A percentile compares a stretch with the other conserved stretches of the same genome.
Evolutionary conservation across 2,888 invertebrate species (phyloP).

Genomic region (Metallyticus violacea): DNA sequence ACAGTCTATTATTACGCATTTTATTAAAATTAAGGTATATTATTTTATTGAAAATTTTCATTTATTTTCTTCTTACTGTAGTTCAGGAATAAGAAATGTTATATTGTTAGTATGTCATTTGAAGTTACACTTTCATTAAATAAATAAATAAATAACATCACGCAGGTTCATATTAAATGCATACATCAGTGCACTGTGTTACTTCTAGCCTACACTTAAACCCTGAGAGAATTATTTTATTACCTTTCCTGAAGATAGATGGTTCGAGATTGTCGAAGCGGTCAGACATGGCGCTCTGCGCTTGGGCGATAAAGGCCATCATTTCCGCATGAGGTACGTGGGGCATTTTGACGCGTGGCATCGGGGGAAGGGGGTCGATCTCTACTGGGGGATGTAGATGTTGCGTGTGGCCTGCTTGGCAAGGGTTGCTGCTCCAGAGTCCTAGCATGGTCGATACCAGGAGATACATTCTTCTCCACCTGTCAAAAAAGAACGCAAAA

Average conservation of each 20-base stretch:
- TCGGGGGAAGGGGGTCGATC: constrained; percentile 35
- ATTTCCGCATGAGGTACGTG: constrained; percentile 41
- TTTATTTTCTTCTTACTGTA: too few species aligned
- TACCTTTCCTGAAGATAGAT: constrained; percentile 41
- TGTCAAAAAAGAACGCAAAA: neutral
- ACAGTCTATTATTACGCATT: too few species aligned
- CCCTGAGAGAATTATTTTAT: too few species aligned
- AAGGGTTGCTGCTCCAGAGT: neutral
- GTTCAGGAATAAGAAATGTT: too few species aligned
- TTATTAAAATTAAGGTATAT: too few species aligned
- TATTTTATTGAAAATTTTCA: too few species aligned
- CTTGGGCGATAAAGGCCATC: constrained; percentile 38
- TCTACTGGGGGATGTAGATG: constrained; percentile 34
- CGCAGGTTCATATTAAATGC: too few species aligned
- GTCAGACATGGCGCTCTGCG: constrained; percentile 39
- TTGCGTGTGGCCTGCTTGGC: constrained; percentile 26
- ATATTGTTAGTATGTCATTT: too few species aligned
- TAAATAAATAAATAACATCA: too few species aligned
- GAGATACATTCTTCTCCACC: neutral
- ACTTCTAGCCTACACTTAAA: too few species aligned
- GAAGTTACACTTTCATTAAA: too few species aligned
- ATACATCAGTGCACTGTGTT: too few species aligned
- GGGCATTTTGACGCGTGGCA: constrained; percentile 39
- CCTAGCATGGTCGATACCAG: neutral
- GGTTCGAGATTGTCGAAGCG: constrained; percentile 41